These are phyloP conservation scores for Chrysotoxum bicinctum DNA, from an alignment of 2,888 invertebrate genomes.

Conservation along the genomic window DNA sequence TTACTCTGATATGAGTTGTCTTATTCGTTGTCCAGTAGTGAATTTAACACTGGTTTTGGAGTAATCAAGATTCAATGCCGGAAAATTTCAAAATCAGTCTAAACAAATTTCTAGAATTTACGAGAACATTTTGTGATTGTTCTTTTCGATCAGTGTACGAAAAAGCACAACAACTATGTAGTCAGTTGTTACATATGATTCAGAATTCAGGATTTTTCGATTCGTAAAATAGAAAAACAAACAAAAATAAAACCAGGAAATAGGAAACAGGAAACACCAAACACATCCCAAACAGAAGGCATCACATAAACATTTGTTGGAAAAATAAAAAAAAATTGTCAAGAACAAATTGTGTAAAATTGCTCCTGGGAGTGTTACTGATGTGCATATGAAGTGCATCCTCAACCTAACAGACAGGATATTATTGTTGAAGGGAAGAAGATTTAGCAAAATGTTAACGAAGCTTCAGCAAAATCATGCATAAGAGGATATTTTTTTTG, in stretches of 20 bases:
- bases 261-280: slow-evolving; percentile 14
- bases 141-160: not conserved
- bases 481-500: slow-evolving; percentile 20
- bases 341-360: slow-evolving; percentile 45
- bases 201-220: slow-evolving; percentile 89
- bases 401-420: slow-evolving; percentile 5
- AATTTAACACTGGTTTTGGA: too few relatives aligned
- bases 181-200: slow-evolving; percentile 95
- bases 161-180: slow-evolving; percentile 90
- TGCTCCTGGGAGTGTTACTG: slow-evolving; percentile 35
- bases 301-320: slow-evolving; percentile 14
- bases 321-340: slow-evolving; percentile 26
- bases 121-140: not conserved
- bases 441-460: not conserved
- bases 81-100: not conserved
- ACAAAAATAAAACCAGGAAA: not conserved
- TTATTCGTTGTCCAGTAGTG: too few relatives aligned
- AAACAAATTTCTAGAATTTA: not conserved
- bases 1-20: too few relatives aligned
- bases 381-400: slow-evolving; percentile 64
- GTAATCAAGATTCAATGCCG: too few relatives aligned
- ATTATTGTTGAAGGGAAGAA: not conserved
- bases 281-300: slow-evolving; percentile 4
- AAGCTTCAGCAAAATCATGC: slow-evolving; percentile 36
- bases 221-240: slow-evolving; percentile 94